A percentile compares a stretch with the other conserved stretches of the same genome.
These are phyloP conservation scores for Sphaeridia pumilis DNA, from an alignment of 2,888 invertebrate species.

Conservation along the genomic window DNA sequence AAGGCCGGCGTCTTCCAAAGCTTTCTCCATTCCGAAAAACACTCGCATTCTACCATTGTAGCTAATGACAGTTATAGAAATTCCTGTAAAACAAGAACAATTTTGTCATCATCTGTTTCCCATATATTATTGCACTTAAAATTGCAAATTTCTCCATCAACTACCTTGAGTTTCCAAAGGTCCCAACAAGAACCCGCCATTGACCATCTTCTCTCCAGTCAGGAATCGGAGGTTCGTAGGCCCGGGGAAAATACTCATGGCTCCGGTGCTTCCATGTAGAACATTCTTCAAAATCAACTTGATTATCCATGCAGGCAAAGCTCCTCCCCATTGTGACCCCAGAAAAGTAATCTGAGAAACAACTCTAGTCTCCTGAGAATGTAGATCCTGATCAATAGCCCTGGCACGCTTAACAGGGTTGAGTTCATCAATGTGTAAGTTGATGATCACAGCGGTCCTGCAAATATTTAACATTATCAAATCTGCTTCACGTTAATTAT, in stretches of 20 bases:
- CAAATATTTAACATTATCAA: too few relatives aligned
- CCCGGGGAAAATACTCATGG: slow-evolving; percentile 14
- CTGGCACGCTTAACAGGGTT: neutral
- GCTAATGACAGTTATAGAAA: slow-evolving; percentile 12
- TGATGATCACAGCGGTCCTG: slow-evolving; percentile 9
- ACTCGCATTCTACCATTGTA: slow-evolving; percentile 10
- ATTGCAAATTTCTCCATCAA: too few relatives aligned
- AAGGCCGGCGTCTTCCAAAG: neutral
- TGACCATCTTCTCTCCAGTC: slow-evolving; percentile 6
- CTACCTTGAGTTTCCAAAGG: slow-evolving; percentile 12
- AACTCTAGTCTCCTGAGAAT: slow-evolving; percentile 5
- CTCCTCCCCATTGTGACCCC: slow-evolving; percentile 6
- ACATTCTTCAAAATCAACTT: slow-evolving; percentile 6
- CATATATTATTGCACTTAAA: too few relatives aligned
- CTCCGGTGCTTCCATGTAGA: slow-evolving; percentile 11
- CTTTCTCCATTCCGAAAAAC: slow-evolving; percentile 11
- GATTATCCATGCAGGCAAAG: neutral
- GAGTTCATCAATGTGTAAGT: slow-evolving; percentile 1
- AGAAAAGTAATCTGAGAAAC: slow-evolving; percentile 8
- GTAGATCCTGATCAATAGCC: slow-evolving; percentile 2
- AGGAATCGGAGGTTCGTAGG: slow-evolving; percentile 9
- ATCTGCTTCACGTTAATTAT: too few relatives aligned
- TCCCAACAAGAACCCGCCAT: slow-evolving; percentile 10
- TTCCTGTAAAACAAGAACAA: too few relatives aligned
- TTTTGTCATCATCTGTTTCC: too few relatives aligned